These are phyloP conservation scores for Pimpla rufipes DNA, from an alignment of 2,888 invertebrate genomes.

Conservation along the genomic window DNA sequence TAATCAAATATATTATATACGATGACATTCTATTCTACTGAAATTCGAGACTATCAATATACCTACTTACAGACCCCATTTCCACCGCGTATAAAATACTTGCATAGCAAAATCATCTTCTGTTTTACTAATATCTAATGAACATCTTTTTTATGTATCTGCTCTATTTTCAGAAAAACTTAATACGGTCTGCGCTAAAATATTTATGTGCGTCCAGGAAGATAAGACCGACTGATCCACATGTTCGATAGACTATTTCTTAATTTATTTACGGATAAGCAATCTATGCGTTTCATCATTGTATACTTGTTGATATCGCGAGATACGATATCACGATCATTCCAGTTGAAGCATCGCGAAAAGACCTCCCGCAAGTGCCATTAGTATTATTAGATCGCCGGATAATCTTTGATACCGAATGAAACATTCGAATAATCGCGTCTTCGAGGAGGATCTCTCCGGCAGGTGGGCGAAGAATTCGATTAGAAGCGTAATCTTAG, in stretches of 20 bases:
- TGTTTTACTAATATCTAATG: neutral
- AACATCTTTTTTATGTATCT: neutral
- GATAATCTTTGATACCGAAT: conserved; percentile 7
- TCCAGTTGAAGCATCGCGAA: conserved; percentile 51
- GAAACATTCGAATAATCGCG: conserved; percentile 14
- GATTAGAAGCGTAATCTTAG: neutral
- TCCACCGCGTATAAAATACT: neutral
- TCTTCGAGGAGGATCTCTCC: neutral
- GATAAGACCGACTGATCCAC: conserved; percentile 82
- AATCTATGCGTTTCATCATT: conserved; percentile 29
- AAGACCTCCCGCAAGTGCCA: conserved; percentile 62
- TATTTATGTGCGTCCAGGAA: conserved; percentile 93
- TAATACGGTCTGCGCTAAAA: conserved; percentile 91
- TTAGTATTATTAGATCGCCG: conserved; percentile 61
- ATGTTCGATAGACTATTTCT: conserved; percentile 30
- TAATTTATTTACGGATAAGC: conserved; percentile 50
- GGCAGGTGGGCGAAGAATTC: neutral
- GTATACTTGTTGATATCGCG: conserved; percentile 5
- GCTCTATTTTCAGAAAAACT: conserved; percentile 87
- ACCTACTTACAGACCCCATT: neutral
- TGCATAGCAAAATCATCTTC: neutral
- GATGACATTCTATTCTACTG: neutral
- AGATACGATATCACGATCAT: conserved; percentile 30
- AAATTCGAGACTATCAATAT: neutral
- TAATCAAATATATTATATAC: neutral